phyloP scores from a whole-genome alignment of 2,888 invertebrate species.

The Ellobium chinense region DNA sequence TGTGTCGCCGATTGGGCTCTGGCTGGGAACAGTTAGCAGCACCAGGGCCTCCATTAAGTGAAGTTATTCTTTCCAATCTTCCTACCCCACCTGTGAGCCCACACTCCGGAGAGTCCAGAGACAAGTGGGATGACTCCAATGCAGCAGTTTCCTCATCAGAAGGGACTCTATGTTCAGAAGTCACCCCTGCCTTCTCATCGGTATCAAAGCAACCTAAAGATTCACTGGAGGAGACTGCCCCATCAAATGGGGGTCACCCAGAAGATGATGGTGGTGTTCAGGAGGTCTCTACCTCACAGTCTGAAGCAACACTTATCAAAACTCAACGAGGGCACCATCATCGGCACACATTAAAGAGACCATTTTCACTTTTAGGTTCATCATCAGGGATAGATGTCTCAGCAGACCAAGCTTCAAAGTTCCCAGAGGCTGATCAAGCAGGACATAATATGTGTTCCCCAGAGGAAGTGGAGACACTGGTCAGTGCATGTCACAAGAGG shows the following conservation, averaged over 20 bases:
- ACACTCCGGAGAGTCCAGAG: not conserved
- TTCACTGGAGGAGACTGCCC: not conserved
- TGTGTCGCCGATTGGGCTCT: slow-evolving; percentile 72
- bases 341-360: slow-evolving; percentile 14
- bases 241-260: not conserved
- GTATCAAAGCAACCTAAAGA: too few relatives aligned
- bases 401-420: not conserved
- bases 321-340: not conserved
- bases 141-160: not conserved
- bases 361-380: not conserved
- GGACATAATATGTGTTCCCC: not conserved
- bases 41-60: slow-evolving; percentile 34
- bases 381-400: not conserved
- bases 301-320: slow-evolving; percentile 3
- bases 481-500: slow-evolving; percentile 30
- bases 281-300: slow-evolving; percentile 22
- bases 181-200: not conserved
- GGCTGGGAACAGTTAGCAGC: slow-evolving; percentile 62
- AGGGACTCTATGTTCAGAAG: too few relatives aligned
- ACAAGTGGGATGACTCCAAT: not conserved
- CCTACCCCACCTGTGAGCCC: slow-evolving; percentile 38
- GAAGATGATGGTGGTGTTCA: not conserved
- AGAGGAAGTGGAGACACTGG: slow-evolving; percentile 9
- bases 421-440: not conserved
- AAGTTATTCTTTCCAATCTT: slow-evolving; percentile 27